Conservation (phyloP, 2,797 vertebrate species). For the Syngnathus acus region DNA sequence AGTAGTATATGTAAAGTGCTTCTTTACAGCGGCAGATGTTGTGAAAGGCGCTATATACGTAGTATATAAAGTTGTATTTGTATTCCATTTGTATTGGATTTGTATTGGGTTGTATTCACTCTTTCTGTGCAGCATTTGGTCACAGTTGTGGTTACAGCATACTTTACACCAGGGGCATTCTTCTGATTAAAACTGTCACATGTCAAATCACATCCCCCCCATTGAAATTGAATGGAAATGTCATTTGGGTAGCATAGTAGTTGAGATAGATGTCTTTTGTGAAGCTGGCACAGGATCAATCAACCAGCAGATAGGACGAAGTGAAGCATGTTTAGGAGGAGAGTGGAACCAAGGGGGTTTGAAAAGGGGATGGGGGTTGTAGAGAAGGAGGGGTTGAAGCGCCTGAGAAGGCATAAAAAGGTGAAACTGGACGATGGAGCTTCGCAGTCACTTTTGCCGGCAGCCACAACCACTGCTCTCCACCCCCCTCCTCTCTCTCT, state of each 20-base stretch:
- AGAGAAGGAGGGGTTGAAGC: conserved; percentile 51
- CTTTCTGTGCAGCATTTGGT: too few relatives aligned
- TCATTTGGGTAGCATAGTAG: not conserved
- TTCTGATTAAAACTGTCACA: too few relatives aligned
- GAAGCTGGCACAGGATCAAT: conserved; percentile 39
- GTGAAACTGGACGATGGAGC: conserved; percentile 59
- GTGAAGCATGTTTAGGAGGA: conserved; percentile 27
- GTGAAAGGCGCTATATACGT: too few relatives aligned
- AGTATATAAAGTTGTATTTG: too few relatives aligned
- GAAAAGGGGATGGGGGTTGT: conserved; percentile 5
- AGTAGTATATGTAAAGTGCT: too few relatives aligned
- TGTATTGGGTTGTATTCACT: too few relatives aligned
- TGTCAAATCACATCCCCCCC: too few relatives aligned
- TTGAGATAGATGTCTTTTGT: not conserved
- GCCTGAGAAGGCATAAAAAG: conserved; percentile 82
- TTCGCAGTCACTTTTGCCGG: conserved; percentile 76
- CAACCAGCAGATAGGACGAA: conserved; percentile 28
- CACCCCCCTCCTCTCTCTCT: conserved; percentile 55
- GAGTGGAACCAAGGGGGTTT: conserved; percentile 22
- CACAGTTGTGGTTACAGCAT: too few relatives aligned
- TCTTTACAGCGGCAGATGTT: too few relatives aligned
- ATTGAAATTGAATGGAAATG: too few relatives aligned
- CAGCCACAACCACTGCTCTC: conserved; percentile 72
- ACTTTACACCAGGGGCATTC: too few relatives aligned
- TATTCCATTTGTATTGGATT: too few relatives aligned